These are phyloP conservation scores for Oscheius onirici DNA, from an alignment of 2,888 invertebrate species.

Conservation along the genomic window DNA sequence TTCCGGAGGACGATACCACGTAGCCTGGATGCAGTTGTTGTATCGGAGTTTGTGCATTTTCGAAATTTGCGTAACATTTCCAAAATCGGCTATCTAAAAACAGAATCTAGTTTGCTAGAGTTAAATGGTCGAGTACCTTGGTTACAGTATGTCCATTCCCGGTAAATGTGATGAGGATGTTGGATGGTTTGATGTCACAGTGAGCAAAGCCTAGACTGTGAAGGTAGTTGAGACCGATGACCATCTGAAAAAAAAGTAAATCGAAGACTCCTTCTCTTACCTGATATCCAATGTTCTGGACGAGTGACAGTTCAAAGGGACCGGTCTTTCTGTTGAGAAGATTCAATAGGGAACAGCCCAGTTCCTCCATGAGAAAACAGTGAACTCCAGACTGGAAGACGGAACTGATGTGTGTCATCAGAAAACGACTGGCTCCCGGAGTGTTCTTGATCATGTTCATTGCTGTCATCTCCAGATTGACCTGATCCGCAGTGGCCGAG, in stretches of 20 bases:
- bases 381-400: not conserved
- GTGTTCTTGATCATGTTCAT: not conserved
- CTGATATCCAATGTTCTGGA: constrained; percentile 15
- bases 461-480: not conserved
- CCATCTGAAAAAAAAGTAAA: not conserved
- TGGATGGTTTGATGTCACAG: constrained; percentile 16
- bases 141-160: not conserved
- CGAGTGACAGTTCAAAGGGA: not conserved
- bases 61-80: not conserved
- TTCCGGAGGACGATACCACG: constrained; percentile 22
- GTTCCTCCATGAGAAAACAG: constrained; percentile 3
- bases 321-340: not conserved
- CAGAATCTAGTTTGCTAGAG: no score
- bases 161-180: not conserved
- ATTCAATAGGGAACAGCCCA: not conserved
- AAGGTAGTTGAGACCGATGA: not conserved
- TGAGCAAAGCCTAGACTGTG: not conserved
- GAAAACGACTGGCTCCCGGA: not conserved
- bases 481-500: no score
- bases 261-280: not conserved
- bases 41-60: not conserved
- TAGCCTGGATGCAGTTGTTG: constrained; percentile 8
- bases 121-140: no score
- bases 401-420: not conserved
- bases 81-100: constrained; percentile 11